Evolutionary conservation across 2,888 invertebrate species (phyloP).

Genomic region (Temnothorax ravouxi): DNA sequence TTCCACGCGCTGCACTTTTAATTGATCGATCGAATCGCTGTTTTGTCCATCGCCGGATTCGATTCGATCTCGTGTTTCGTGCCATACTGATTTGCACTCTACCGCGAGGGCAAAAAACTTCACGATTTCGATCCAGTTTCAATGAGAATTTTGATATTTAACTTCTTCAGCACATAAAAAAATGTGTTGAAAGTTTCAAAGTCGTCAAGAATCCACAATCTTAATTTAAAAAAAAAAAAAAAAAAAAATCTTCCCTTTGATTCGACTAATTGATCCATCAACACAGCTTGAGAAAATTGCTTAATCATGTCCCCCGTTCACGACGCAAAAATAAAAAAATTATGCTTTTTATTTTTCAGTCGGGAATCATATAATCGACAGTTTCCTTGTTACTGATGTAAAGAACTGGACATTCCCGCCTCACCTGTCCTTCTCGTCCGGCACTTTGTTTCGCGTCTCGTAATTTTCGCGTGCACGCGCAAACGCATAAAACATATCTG

Average conservation of each 20-base stretch:
- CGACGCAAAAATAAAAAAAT: not conserved
- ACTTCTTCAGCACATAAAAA: not conserved
- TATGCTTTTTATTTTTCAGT: not conserved
- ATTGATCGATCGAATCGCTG: conserved; percentile 79
- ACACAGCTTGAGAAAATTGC: not conserved
- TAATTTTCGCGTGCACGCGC: conserved; percentile 62
- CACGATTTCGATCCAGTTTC: not conserved
- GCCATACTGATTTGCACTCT: not conserved
- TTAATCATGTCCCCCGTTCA: too few relatives aligned
- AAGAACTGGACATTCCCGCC: not conserved
- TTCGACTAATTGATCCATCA: not conserved
- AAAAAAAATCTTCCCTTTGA: not conserved
- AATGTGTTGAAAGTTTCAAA: not conserved
- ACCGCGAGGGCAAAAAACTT: not conserved
- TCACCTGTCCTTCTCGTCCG: conserved; percentile 21
- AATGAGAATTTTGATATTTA: conserved; percentile 3
- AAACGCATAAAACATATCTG: conserved; percentile 74
- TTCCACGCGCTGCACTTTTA: conserved; percentile 73
- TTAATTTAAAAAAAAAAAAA: not conserved
- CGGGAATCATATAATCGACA: not conserved
- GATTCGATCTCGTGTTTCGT: conserved; percentile 70
- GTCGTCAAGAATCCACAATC: not conserved
- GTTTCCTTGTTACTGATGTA: not conserved
- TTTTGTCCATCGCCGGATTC: conserved; percentile 76
- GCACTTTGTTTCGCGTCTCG: conserved; percentile 19